Base-by-base conservation (phyloP, 2,797 vertebrate genomes). In the Zalophus californianus region DNA sequence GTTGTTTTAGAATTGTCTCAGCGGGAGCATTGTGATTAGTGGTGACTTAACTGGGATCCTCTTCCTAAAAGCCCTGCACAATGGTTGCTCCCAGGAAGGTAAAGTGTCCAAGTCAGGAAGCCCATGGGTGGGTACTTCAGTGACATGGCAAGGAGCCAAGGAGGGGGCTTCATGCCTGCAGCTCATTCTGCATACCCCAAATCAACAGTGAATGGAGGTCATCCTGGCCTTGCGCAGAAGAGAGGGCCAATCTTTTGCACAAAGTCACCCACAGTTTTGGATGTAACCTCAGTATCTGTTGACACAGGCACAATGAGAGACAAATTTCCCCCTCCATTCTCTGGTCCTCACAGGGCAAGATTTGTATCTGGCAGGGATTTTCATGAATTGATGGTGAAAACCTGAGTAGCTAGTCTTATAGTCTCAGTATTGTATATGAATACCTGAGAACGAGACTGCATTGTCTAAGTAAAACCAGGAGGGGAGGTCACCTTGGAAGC, bases 401-500 rank as follows among this genome's bases (percentile, higher is more conserved):
- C 35, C 18, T 90, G 25, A 82, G 25, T 2, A 27, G 82, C 66
- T 41, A 15, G 44, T 78, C 66, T 88, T 78, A 11, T 29, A 32
- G 58, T 77, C 8, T 92, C 38, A 68, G 38, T 68, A 58, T 77
- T 66, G 48, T 48, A 15, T 52, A 60, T 29, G 72, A 91, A 0
- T 56, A 27, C 25, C 44, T 68, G 25, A 52, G 56, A 73, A 62
- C 5, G 16, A 83, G 18, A 54, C 66, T 62, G 13, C 20, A n/a
- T 79, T 93, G 16, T 91, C 50, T 27, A 73, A 77, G 72, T 66
- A 83, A 94, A 86, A 90, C 20, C 35, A 52, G 41, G 64, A 94
- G 13, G 15, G 29, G 16, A 66, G 44, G 70, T 90, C 70, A n/a
- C 14, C 66, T 94, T 1, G 2, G 32, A 56, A 94, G 56, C 12